Evolutionary conservation across 2,797 vertebrate species (phyloP).

Genomic region (Tangara arthus): DNA sequence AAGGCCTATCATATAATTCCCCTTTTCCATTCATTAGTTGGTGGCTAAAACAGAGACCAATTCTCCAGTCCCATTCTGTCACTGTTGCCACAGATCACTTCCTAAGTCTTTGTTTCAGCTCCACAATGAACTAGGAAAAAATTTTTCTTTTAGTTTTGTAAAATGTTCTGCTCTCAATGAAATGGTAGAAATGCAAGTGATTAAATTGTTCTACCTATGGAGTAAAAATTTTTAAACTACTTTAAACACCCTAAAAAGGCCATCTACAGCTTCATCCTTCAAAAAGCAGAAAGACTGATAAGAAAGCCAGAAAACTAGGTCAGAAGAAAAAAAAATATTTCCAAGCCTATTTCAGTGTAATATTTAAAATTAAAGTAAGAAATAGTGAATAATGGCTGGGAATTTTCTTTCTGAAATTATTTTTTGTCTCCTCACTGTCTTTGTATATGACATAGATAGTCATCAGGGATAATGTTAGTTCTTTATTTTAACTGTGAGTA

Average conservation of each 20-base stretch:
- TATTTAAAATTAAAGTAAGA: slow-evolving; percentile 12
- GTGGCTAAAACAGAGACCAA: background rate
- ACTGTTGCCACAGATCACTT: background rate
- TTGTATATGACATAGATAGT: slow-evolving; percentile 35
- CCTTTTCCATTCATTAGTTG: background rate
- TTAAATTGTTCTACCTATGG: background rate
- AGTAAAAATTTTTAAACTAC: background rate
- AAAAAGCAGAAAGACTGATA: background rate
- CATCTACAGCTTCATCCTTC: background rate
- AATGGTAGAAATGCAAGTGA: background rate
- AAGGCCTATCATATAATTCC: background rate
- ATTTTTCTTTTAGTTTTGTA: background rate
- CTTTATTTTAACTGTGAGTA: slow-evolving; percentile 49
- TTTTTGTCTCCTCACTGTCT: background rate
- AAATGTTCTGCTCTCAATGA: background rate
- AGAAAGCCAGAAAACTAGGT: background rate
- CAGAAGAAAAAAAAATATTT: background rate
- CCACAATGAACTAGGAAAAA: background rate
- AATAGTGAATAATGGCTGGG: slow-evolving; percentile 29
- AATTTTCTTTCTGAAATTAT: slow-evolving; percentile 33
- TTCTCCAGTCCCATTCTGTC: background rate
- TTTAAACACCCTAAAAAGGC: background rate
- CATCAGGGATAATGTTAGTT: slow-evolving; percentile 53
- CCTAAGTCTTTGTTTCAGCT: background rate
- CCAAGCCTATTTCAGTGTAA: background rate